phyloP scores from a whole-genome alignment of 2,113 vertebrate species.

The Hiodon tergisus region DNA sequence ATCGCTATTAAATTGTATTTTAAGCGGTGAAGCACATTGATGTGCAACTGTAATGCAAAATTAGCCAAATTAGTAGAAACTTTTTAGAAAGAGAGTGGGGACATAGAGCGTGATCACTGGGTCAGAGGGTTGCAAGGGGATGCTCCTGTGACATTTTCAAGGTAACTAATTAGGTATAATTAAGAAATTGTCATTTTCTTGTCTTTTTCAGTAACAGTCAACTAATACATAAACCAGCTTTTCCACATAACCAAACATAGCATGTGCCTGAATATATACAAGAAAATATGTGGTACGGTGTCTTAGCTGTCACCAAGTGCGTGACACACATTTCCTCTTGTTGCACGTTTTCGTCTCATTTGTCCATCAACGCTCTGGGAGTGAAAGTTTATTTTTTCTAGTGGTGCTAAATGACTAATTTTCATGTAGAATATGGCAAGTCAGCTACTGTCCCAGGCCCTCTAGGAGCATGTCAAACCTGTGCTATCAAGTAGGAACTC shows the following conservation, averaged over 20 bases:
- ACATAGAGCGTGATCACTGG: too few species aligned
- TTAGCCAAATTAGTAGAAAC: too few species aligned
- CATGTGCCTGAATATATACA: too few species aligned
- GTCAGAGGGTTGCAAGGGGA: too few species aligned
- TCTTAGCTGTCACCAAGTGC: conserved; percentile 26
- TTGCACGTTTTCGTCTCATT: conserved; percentile 28
- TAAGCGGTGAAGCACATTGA: background rate
- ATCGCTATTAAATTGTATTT: background rate
- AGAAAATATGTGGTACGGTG: background rate
- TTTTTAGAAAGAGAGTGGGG: too few species aligned
- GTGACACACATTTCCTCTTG: conserved; percentile 44
- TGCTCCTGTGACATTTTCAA: too few species aligned
- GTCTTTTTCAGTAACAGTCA: background rate
- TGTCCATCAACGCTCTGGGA: conserved; percentile 51
- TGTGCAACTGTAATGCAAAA: too few species aligned
- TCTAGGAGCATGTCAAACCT: conserved; percentile 7
- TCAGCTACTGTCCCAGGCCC: conserved; percentile 51
- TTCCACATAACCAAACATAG: too few species aligned
- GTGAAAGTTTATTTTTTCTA: conserved; percentile 54
- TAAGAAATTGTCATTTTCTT: background rate
- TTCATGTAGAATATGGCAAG: conserved; percentile 36
- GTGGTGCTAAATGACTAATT: conserved; percentile 44
- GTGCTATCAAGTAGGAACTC: conserved; percentile 30
- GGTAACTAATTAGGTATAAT: background rate
- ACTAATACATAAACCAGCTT: too few species aligned